Percentiles rank a stretch among this genome's conserved stretches.
phyloP scores from a whole-genome alignment of 2,797 vertebrate genomes.

The Lutjanus campechanus region DNA sequence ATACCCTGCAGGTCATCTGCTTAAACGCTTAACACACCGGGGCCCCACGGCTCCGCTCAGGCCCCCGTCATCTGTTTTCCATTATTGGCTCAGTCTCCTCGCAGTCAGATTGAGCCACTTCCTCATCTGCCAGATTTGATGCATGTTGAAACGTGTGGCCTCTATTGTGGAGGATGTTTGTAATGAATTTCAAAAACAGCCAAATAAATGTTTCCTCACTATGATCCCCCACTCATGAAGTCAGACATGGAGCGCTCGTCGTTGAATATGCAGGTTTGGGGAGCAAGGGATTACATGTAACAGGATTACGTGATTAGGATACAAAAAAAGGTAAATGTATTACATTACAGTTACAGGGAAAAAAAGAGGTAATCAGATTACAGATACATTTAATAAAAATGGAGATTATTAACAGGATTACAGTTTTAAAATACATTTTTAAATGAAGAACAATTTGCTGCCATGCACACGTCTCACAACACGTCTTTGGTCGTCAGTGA shows the following conservation, averaged over 20 bases:
- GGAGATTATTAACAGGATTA: no score
- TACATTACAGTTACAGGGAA: no score
- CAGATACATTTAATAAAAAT: no score
- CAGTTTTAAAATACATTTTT: no score
- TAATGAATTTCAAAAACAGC: slow-evolving; percentile 51
- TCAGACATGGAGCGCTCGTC: slow-evolving; percentile 49
- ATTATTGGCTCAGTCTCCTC: slow-evolving; percentile 71
- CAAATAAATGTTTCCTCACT: slow-evolving; percentile 47
- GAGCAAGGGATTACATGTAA: no score
- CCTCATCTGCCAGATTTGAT: slow-evolving; percentile 56
- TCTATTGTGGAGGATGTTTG: slow-evolving; percentile 47
- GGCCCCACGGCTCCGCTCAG: slow-evolving; percentile 65
- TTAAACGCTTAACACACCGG: slow-evolving; percentile 64
- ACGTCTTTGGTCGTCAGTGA: no score
- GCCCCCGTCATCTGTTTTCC: slow-evolving; percentile 80
- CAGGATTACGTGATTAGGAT: no score
- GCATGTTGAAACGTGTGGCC: slow-evolving; percentile 57
- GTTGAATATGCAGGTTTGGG: slow-evolving; percentile 10
- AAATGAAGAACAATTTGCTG: no score
- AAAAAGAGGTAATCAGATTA: no score
- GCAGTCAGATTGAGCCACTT: slow-evolving; percentile 65
- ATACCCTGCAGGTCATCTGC: slow-evolving; percentile 70
- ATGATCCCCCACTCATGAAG: slow-evolving; percentile 44
- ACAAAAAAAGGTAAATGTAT: no score
- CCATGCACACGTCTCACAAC: no score